Percentiles rank a stretch among this genome's conserved stretches.
These are phyloP conservation scores for Neelides sp. DNA, from an alignment of 1,140 invertebrate species.

Conservation along the genomic window DNA sequence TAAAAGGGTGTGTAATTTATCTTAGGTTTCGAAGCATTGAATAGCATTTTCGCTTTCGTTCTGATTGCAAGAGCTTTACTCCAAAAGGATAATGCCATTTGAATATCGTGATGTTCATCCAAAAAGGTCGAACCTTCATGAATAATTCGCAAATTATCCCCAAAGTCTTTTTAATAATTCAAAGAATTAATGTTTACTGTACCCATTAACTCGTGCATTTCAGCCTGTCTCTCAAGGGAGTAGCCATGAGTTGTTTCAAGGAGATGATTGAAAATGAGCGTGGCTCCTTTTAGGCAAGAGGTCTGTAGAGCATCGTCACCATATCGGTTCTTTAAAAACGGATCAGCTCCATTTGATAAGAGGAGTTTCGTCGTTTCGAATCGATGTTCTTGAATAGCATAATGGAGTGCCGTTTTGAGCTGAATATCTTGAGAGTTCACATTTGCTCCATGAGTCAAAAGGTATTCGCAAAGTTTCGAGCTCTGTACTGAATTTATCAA, in stretches of 20 bases:
- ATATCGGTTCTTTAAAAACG: constrained; percentile 58
- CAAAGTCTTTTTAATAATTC: no score
- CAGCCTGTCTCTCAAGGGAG: constrained; percentile 52
- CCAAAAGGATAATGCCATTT: constrained; percentile 43
- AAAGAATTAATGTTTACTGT: no score
- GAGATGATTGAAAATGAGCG: constrained; percentile 63
- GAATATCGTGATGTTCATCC: constrained; percentile 56
- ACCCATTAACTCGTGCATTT: constrained; percentile 74
- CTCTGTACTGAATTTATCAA: constrained; percentile 87
- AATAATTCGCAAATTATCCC: no score
- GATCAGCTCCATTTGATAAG: constrained; percentile 64
- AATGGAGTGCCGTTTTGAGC: constrained; percentile 82
- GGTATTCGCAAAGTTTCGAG: constrained; percentile 61
- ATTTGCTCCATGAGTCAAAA: constrained; percentile 56
- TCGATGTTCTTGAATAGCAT: constrained; percentile 78
- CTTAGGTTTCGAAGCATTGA: constrained; percentile 16
- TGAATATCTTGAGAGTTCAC: constrained; percentile 81
- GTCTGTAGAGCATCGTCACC: constrained; percentile 80
- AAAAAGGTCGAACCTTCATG: no score
- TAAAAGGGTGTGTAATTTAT: constrained; percentile 20
- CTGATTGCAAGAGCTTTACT: constrained; percentile 44
- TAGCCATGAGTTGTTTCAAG: constrained; percentile 48
- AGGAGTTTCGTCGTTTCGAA: constrained; percentile 72
- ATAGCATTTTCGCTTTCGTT: constrained; percentile 8
- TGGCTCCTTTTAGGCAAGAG: constrained; percentile 76